Evolutionary conservation across 2,888 invertebrate species (phyloP).

Genomic region (Lithophane socia): DNA sequence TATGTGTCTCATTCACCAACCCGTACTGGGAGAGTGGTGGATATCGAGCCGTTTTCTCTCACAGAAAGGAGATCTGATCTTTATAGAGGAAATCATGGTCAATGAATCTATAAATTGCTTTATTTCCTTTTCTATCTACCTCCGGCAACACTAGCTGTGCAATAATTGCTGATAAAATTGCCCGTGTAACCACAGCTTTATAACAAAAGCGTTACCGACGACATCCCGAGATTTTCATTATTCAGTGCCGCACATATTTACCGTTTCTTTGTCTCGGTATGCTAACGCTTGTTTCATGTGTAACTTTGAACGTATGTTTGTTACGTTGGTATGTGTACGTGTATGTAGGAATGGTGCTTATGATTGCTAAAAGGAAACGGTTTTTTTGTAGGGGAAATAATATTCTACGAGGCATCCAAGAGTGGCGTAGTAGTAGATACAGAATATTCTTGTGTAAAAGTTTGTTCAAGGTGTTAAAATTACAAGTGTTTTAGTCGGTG

Average conservation of each 20-base stretch:
- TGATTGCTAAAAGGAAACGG: conserved; percentile 3
- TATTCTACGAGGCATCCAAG: neutral
- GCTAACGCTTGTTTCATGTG: conserved; percentile 56
- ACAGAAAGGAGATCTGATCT: neutral
- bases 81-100: neutral
- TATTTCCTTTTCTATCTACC: neutral
- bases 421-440: neutral
- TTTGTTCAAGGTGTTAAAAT: neutral
- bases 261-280: conserved; percentile 74
- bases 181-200: conserved; percentile 30
- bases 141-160: neutral
- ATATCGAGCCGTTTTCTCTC: neutral
- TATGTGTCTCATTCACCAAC: neutral
- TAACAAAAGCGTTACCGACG: conserved; percentile 66
- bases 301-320: conserved; percentile 49
- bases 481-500: neutral
- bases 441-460: neutral
- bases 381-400: neutral
- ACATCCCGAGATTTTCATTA: conserved; percentile 78
- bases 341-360: conserved; percentile 16
- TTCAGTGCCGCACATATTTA: conserved; percentile 75
- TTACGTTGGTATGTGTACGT: neutral
- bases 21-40: neutral
- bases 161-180: conserved; percentile 17
- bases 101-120: neutral